Conservation (phyloP, 2,113 vertebrate species). For the Oryzias javanicus region DNA sequence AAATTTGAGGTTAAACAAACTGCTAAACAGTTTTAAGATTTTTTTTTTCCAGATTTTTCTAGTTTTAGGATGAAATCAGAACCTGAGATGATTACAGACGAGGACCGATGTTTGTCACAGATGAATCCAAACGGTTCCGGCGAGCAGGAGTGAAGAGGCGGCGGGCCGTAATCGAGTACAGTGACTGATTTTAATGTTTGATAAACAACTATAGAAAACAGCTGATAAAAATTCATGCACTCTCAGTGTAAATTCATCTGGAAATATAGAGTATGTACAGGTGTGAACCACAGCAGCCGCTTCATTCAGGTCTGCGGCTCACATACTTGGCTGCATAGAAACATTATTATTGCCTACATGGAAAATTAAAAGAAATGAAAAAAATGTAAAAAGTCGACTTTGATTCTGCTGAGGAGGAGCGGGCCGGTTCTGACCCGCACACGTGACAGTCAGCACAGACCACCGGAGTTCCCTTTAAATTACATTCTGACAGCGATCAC, state of each 20-base stretch:
- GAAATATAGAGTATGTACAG: slow-evolving; percentile 95
- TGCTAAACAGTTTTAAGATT: too few relatives aligned
- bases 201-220: slow-evolving; percentile 85
- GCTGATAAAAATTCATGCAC: slow-evolving; percentile 83
- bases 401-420: slow-evolving; percentile 73
- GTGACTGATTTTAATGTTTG: slow-evolving; percentile 83
- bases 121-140: too few relatives aligned
- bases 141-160: too few relatives aligned
- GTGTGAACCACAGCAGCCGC: slow-evolving; percentile 92
- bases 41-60: too few relatives aligned
- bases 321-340: slow-evolving; percentile 96
- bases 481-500: slow-evolving; percentile 88
- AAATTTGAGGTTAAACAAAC: too few relatives aligned
- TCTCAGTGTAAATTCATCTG: slow-evolving; percentile 93
- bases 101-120: too few relatives aligned
- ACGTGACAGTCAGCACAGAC: slow-evolving; percentile 14
- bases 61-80: too few relatives aligned
- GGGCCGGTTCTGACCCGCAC: slow-evolving; percentile 55
- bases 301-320: slow-evolving; percentile 85
- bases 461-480: slow-evolving; percentile 74
- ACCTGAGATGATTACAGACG: too few relatives aligned
- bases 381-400: slow-evolving; percentile 71
- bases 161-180: slow-evolving; percentile 58
- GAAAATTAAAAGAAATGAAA: slow-evolving; percentile 76
- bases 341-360: slow-evolving; percentile 97